Evolutionary conservation across 2,113 vertebrate species (phyloP), one percentile per base, ranked within the genome.

Genomic region (Notechis scutatus): DNA sequence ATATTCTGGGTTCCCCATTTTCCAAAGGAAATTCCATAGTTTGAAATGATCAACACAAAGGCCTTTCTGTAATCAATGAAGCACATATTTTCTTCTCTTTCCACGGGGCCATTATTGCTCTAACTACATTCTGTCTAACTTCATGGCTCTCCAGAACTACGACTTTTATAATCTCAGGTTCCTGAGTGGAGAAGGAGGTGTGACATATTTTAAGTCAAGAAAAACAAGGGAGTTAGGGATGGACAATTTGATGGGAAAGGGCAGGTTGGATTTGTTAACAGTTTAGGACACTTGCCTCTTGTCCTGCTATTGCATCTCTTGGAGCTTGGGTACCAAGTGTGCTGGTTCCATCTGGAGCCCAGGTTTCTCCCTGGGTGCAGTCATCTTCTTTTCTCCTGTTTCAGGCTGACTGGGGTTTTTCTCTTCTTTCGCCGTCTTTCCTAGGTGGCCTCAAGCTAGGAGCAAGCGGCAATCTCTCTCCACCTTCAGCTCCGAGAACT

Each of bases 401-500:
- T 42, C 34, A 42, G 18, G 74, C 15, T 81, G 34, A 81, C 74
- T 8, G 18, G 18, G 21, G 14, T 10, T 56, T 89, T 42, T 42
- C 34, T 89, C 21, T 29, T 50, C 3, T 69, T 57, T 1, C 0
- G 10, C n/a, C 42, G 4, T 56, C 88, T 18, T 42, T 20, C 50
- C 47, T 55, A 96, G 87, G 96, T 98, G 98, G 97, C 97, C 98
- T 85, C 98, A 88, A 94, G 98, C 98, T 93, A 98, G 98, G 97
- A 98, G 97, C 91, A 98, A 98, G 96, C 98, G 98, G 92, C 99
- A 98, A 97, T 99, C 99, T 54, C 97, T 98, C 64, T 99, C 98
- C 50, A 99, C 98, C 92, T 99, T 99, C 97, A 99, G 99, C 97
- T 99, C 98, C 0, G 99, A 99, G 97, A 99, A 99, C 94, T 95